These are phyloP conservation scores for Macaria notata DNA, from an alignment of 2,888 invertebrate species.

Conservation along the genomic window DNA sequence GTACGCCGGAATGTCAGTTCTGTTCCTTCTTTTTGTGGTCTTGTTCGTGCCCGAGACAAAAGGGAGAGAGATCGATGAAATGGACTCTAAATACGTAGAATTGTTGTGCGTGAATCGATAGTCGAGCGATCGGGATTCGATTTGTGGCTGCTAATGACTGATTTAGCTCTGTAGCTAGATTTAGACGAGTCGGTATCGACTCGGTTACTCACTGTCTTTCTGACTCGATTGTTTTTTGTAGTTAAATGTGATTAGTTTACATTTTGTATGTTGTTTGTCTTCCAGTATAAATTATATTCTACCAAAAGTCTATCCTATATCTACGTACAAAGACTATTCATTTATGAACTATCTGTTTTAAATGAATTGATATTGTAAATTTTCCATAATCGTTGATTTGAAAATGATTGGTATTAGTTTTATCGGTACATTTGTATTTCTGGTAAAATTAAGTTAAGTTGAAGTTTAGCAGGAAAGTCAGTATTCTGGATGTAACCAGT, in stretches of 20 bases:
- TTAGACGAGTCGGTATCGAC: slow-evolving; percentile 8
- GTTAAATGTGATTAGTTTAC: not conserved
- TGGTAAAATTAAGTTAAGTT: too few species aligned
- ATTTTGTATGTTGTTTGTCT: too few species aligned
- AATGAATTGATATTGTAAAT: too few species aligned
- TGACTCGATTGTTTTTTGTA: not conserved
- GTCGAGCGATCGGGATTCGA: slow-evolving; percentile 33
- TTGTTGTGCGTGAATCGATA: slow-evolving; percentile 81
- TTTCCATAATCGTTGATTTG: too few species aligned
- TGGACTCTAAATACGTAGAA: slow-evolving; percentile 87
- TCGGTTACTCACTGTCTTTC: slow-evolving; percentile 5
- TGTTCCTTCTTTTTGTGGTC: slow-evolving; percentile 91
- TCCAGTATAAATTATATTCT: too few species aligned
- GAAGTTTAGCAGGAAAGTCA: slow-evolving; percentile 28
- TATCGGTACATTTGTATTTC: too few species aligned
- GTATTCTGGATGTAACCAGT: slow-evolving; percentile 44
- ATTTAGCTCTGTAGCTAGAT: slow-evolving; percentile 21
- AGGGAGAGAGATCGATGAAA: slow-evolving; percentile 93
- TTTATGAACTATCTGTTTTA: too few species aligned
- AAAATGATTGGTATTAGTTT: too few species aligned
- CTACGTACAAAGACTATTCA: too few species aligned
- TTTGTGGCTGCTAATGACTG: slow-evolving; percentile 18
- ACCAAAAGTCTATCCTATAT: too few species aligned
- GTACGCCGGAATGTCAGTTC: slow-evolving; percentile 90
- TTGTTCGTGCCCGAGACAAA: slow-evolving; percentile 95